Base-by-base conservation (phyloP, 1,140 invertebrate genomes). In the Oncopodura yosiiana region DNA sequence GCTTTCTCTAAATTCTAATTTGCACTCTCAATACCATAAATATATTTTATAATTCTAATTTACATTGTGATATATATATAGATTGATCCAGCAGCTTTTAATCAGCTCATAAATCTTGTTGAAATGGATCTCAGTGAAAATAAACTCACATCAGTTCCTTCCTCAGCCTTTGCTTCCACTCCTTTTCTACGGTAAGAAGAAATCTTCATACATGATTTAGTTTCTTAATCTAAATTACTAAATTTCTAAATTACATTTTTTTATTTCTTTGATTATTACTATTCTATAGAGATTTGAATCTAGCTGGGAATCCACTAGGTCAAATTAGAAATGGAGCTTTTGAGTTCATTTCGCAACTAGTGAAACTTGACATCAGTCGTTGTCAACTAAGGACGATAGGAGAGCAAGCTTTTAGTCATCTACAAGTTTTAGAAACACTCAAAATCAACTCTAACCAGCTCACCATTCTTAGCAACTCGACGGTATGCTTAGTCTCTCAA, bases 81-180 rank as follows among this genome's bases (percentile, higher is more conserved):
- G n/a, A 89, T 94, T 69, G 84, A 93, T 68, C 77, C 81, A 42
- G 72, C 80, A 50, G 87, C 89, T 3, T 83, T 93, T 66, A 78
- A 78, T 58, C 84, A 85, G 16, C 74, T 92, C 3, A 87, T 84
- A 37, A 93, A 93, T 72, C 77, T 92, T 36, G 81, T 92, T 29
- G 88, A 91, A 69, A 73, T 94, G 64, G 87, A 93, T 69, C 72
- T 94, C 3, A 87, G 85, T 26, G 75, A 83, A 60, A 94, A 94
- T 72, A 73, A 83, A 56, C 74, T 94, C 8, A 82, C 79, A 3
- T 70, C 75, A 1, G 79, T 94, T 61, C 87, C 87, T 14, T 82
- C 81, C n/a, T 71, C 75, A 49, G 84, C 84, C 30, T 82, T 92
- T 61, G 74, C 77, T 32, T 79, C 86, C 63, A 81, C 82, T 1